Evolutionary conservation across 2,888 invertebrate species (phyloP).

Genomic region (Pammene fasciana): DNA sequence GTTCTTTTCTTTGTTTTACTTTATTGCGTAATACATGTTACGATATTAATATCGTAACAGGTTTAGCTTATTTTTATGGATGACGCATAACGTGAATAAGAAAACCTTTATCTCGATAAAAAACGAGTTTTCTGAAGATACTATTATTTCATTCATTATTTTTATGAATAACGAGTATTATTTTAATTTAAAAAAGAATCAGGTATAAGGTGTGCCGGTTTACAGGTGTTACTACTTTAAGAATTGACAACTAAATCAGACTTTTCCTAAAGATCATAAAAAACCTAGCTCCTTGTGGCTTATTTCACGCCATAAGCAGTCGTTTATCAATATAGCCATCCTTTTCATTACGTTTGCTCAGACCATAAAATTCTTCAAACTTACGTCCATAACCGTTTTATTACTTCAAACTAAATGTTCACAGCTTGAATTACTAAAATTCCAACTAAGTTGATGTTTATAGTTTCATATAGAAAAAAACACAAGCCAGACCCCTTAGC

Average conservation of each 20-base stretch:
- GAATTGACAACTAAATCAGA: neutral
- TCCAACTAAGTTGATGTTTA: constrained; percentile 24
- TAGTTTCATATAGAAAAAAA: constrained; percentile 25
- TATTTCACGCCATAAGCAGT: no score
- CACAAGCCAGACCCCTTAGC: constrained; percentile 51
- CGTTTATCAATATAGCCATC: neutral
- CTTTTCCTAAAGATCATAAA: neutral
- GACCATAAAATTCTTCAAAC: constrained; percentile 14
- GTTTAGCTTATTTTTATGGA: neutral
- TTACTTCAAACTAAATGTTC: constrained; percentile 16
- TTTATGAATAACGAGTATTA: neutral
- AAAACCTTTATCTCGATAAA: neutral
- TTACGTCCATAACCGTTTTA: constrained; percentile 18
- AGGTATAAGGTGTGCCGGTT: neutral
- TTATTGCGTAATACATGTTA: constrained; percentile 1
- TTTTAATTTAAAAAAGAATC: no score
- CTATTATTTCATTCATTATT: neutral
- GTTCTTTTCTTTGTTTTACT: constrained; percentile 13
- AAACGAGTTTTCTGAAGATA: neutral
- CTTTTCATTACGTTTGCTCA: neutral
- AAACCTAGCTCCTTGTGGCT: neutral
- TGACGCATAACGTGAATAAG: constrained; percentile 1
- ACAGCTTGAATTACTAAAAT: constrained; percentile 23
- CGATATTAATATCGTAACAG: neutral
- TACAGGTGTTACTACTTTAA: neutral